Evolutionary conservation across 1,140 invertebrate species (phyloP).

Genomic region (Solenopsis fugax): DNA sequence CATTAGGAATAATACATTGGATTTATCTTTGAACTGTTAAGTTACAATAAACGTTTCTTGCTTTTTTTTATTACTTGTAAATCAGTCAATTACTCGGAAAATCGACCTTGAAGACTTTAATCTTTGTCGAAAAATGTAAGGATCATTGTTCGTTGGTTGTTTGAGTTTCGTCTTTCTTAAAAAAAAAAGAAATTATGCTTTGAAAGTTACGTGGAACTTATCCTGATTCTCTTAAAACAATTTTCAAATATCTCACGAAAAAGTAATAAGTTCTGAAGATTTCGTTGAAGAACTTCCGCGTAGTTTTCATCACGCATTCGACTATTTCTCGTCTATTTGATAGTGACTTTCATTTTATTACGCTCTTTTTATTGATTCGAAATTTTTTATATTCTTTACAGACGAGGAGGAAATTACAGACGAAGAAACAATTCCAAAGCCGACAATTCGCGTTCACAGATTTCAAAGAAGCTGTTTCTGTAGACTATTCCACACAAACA

Average conservation of each 20-base stretch:
- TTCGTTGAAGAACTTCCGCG: background rate
- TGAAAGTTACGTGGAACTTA: background rate
- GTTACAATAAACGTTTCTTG: background rate
- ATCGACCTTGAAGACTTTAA: background rate
- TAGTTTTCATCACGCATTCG: background rate
- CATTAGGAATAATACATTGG: background rate
- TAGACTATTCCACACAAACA: background rate
- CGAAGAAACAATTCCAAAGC: background rate
- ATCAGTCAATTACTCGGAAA: background rate
- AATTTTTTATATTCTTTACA: constrained; percentile 8
- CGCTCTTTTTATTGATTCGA: background rate
- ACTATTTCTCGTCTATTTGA: background rate
- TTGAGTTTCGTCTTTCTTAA: background rate
- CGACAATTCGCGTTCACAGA: background rate
- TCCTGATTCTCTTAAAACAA: background rate
- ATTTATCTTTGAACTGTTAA: background rate
- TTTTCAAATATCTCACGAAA: background rate
- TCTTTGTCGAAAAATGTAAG: background rate
- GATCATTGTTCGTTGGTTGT: background rate
- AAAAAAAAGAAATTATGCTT: background rate
- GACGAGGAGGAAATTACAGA: background rate
- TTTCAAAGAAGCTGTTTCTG: background rate
- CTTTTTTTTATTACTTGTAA: background rate
- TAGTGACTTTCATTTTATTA: background rate
- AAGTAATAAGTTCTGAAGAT: background rate